Evolutionary conservation across 2,113 vertebrate genomes (phyloP), one percentile per base, ranked within the genome.

Genomic region (Nothocercus nigrocapillus): DNA sequence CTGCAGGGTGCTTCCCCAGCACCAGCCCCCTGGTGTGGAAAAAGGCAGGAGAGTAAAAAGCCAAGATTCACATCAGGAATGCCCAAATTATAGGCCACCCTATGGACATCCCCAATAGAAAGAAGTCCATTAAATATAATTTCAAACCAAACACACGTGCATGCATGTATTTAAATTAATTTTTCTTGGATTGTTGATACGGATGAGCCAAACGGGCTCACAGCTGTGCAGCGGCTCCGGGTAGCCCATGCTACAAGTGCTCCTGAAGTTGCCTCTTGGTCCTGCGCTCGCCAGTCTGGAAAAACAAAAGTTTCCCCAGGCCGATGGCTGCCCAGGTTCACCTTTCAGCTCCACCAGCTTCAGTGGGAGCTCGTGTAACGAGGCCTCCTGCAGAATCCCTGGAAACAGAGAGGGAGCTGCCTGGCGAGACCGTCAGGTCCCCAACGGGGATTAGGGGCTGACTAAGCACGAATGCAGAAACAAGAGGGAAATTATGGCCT

Each of bases 221-320:
- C 32, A 70, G 75, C 45, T 63, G 32, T 13, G 2, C 11, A 40
- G 53, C 53, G 13, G 2, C 1, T 13, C 17, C 2, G 76, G 67
- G 64, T 49, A 13, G 63, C 9, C 7, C 0, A 0, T 14, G 28
- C 82, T 72, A 17, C 34, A 18, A 66, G 74, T 1, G 1, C 34
- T 42, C 30, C 7, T 2, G 2, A 32, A 51, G 44, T 62, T 36
- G 24, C 22, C 34, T 17, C 25, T 0, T 3, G 32, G 6, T n/a
- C 66, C 76, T 68, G 4, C 32, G 51, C 86, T 86, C 56, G 1
- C 9, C 80, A 56, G 73, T 76, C 51, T 73, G 92, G 85, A 25
- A 82, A 80, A 47, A 54, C 85, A 40, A 18, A 20, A 67, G 72
- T 38, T 85, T 64, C 38, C n/a, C 1, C 5, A 5, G 9, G 28